These are phyloP conservation scores for Bucorvus abyssinicus DNA, from an alignment of 2,797 vertebrate species.

Conservation along the genomic window DNA sequence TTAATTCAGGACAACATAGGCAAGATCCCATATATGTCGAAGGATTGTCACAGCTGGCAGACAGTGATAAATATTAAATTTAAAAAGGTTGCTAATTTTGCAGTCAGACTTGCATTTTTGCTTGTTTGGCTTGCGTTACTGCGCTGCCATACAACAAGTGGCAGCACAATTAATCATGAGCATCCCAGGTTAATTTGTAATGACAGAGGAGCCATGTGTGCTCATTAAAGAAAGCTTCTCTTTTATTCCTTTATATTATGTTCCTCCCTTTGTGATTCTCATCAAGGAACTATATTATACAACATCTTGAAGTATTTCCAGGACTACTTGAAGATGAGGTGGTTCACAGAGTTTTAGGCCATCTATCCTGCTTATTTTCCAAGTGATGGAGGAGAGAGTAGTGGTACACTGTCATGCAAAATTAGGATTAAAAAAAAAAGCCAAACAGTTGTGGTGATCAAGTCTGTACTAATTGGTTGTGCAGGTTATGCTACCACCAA, in stretches of 20 bases:
- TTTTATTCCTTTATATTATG: constrained; percentile 37
- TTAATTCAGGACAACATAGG: constrained; percentile 37
- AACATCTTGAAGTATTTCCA: neutral
- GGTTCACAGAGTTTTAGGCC: neutral
- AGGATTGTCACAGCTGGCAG: constrained; percentile 41
- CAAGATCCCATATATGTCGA: neutral
- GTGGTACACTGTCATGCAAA: neutral
- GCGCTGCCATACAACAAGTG: constrained; percentile 37
- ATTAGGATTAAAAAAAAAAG: neutral
- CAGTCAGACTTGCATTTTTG: constrained; percentile 28
- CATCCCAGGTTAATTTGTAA: constrained; percentile 64
- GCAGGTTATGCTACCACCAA: neutral
- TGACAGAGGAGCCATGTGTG: constrained; percentile 59
- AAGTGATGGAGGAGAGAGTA: neutral
- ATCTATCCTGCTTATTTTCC: neutral
- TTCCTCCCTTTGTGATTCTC: constrained; percentile 16
- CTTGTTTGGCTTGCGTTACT: constrained; percentile 55
- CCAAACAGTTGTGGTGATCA: neutral
- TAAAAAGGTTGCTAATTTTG: constrained; percentile 54
- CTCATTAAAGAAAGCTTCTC: constrained; percentile 56
- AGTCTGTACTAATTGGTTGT: neutral
- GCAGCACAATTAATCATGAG: constrained; percentile 64
- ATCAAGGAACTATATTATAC: neutral
- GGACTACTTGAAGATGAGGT: neutral
- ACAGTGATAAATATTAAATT: constrained; percentile 55